A percentile compares a stretch with the other conserved stretches of the same genome.
Evolutionary conservation across 1,140 invertebrate genomes (phyloP).

Genomic region (Latrodectus geometricus): DNA sequence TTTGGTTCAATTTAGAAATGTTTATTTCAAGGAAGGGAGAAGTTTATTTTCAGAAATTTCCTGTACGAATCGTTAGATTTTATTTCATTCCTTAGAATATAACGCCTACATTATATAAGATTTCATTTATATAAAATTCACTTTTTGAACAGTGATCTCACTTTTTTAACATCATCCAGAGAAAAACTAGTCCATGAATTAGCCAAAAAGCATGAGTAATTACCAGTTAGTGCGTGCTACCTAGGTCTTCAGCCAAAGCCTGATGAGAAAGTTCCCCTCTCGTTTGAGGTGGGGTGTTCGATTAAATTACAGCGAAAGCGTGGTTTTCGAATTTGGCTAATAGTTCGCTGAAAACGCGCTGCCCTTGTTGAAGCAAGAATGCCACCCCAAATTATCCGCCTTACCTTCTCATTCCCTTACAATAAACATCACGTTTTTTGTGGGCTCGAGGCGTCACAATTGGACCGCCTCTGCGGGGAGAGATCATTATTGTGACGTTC

Average conservation of each 20-base stretch:
- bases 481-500: conserved; percentile 6
- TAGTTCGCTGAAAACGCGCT: conserved; percentile 13
- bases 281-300: neutral
- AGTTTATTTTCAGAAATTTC: no score
- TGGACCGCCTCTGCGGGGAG: conserved; percentile 10
- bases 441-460: conserved; percentile 34
- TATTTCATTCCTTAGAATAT: no score
- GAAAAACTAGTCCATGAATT: no score
- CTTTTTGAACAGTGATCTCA: no score
- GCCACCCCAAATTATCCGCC: conserved; percentile 52
- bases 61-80: no score
- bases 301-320: conserved; percentile 55
- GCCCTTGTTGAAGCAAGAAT: conserved; percentile 40
- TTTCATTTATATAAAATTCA: no score
- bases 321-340: conserved; percentile 55
- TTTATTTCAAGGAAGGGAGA: no score
- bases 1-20: no score
- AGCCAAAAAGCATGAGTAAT: neutral
- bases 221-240: neutral
- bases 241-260: neutral
- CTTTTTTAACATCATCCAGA: no score
- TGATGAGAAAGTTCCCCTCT: neutral
- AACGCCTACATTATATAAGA: no score
- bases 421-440: conserved; percentile 50
- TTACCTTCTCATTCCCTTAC: conserved; percentile 39